Evolutionary conservation across 2,797 vertebrate genomes (phyloP), one percentile per base, ranked within the genome.

Genomic region (Pipistrellus kuhlii): DNA sequence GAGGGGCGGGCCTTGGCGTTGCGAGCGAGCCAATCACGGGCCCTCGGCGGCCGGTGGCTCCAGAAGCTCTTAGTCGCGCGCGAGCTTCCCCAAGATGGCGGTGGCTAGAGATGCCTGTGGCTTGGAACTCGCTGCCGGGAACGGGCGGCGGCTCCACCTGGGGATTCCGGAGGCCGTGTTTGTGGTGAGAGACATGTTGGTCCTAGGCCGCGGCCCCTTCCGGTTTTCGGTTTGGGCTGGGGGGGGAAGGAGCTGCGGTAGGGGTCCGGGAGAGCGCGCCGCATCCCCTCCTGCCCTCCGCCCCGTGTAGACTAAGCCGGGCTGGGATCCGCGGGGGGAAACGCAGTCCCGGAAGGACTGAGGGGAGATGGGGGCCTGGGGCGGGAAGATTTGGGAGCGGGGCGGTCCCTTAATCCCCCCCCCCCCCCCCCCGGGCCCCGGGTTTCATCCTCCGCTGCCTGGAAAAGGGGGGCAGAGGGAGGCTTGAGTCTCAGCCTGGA

Each of bases 111-210:
- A 94, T 0, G 53, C 25, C 23, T 35, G 82, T 25, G 53, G 44
- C 0, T 7, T 23, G 25, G 98, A 98, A 97, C 98, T 96, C 96
- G 98, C 98, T 27, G 95, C 95, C 10, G 98, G 98, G 94, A 98
- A 98, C 68, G 98, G 97, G 64, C 99, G 98, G 98, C 98, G 98
- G 88, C 98, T 98, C 85, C 99, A 99, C 62, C 98, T 99, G 41
- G 99, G 99, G 5, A 99, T 99, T 93, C 99, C 99, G 0, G 99
- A 99, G 97, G 99, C 99, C 0, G 98, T 99, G 48, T 99, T 99
- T 96, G 98, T 99, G 98, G 99, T 99, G 98, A 98, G 99, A 96
- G 57, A 53, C 73, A 4, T 25, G 85, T 84, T 76, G 41, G 9
- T 8, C 20, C 21, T 77, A 69, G 20, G 38, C 46, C 0, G 73